Conservation (phyloP, 2,113 vertebrate genomes). For the Macquaria ambigua region DNA sequence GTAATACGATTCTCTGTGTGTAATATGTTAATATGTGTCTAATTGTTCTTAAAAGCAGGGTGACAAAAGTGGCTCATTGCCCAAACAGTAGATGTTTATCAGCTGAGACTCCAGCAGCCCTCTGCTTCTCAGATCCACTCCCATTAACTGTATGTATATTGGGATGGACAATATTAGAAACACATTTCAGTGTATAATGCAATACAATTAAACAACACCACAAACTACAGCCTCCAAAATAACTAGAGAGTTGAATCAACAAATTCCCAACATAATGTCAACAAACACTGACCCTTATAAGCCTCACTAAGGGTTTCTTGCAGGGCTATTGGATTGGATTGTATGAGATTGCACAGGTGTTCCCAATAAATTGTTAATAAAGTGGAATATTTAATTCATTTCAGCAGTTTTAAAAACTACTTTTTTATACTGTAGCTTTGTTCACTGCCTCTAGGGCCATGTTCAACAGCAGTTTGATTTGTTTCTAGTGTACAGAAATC, state of each 20-base stretch:
- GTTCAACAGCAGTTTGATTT: neutral
- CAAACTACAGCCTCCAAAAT: neutral
- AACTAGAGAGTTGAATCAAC: too few relatives aligned
- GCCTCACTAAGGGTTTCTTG: too few relatives aligned
- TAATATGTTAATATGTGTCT: neutral
- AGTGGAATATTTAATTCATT: neutral
- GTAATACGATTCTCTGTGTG: neutral
- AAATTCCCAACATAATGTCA: neutral
- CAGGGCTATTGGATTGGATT: too few relatives aligned
- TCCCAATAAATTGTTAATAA: neutral
- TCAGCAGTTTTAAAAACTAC: neutral
- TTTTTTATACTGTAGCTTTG: neutral
- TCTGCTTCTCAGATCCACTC: neutral
- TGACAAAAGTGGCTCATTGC: neutral
- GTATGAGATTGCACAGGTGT: neutral
- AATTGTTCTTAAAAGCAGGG: neutral
- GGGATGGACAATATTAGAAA: neutral
- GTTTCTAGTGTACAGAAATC: neutral
- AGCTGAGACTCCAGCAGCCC: conserved; percentile 23
- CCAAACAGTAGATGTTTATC: neutral
- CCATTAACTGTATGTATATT: too few relatives aligned
- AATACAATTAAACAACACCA: neutral
- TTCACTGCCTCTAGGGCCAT: neutral
- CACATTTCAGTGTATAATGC: neutral
- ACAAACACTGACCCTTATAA: neutral